phyloP scores from a whole-genome alignment of 2,888 invertebrate genomes.

The Andricus quercusramuli region DNA sequence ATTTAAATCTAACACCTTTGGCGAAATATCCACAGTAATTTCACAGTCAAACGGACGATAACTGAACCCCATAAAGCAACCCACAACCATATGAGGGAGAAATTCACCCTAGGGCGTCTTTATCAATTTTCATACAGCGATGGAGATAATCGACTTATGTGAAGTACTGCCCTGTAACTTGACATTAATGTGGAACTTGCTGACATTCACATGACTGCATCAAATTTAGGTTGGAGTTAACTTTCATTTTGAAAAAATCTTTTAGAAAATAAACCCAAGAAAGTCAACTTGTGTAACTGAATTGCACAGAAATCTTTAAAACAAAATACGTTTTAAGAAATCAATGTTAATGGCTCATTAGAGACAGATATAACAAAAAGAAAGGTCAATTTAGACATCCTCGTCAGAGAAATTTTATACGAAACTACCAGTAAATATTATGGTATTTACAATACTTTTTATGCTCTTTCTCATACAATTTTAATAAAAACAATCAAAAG shows the following conservation, averaged over 20 bases:
- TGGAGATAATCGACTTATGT: conserved; percentile 29
- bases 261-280: no score
- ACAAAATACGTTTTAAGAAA: no score
- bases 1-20: neutral
- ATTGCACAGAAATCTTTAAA: no score
- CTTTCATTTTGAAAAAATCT: neutral
- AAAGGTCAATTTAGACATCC: no score
- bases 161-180: conserved; percentile 23
- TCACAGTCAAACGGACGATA: conserved; percentile 30
- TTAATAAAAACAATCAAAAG: no score
- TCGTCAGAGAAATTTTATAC: no score
- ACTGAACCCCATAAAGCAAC: conserved; percentile 30
- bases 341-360: no score
- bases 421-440: no score
- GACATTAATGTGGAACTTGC: conserved; percentile 29
- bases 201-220: neutral
- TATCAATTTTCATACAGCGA: conserved; percentile 30
- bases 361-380: no score
- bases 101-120: conserved; percentile 23
- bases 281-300: no score
- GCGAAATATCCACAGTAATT: conserved; percentile 9
- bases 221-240: neutral
- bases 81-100: conserved; percentile 29
- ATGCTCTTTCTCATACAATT: no score
- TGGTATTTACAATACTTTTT: no score